Evolutionary conservation across 2,888 invertebrate genomes (phyloP).

Genomic region (Silvanus unidentatus): DNA sequence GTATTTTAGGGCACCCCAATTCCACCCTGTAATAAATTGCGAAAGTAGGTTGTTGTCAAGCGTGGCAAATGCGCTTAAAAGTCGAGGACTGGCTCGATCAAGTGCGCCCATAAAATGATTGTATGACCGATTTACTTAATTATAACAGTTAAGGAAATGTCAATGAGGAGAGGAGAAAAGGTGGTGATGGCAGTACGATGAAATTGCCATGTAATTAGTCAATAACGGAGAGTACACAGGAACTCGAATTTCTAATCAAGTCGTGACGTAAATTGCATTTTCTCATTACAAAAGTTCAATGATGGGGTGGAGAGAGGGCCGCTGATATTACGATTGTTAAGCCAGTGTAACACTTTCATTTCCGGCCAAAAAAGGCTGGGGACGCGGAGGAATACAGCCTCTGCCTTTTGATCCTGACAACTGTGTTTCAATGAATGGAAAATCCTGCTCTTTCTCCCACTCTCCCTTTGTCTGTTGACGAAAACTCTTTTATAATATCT

Average conservation of each 20-base stretch:
- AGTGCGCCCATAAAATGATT: too few species aligned
- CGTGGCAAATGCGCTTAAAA: too few species aligned
- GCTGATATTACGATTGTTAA: slow-evolving; percentile 35
- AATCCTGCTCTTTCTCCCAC: slow-evolving; percentile 8
- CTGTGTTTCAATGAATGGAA: slow-evolving; percentile 24
- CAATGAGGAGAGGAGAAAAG: slow-evolving; percentile 15
- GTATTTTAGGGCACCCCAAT: too few species aligned
- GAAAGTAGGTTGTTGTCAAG: too few species aligned
- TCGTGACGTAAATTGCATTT: slow-evolving; percentile 39
- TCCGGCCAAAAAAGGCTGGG: slow-evolving; percentile 30
- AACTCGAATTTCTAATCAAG: slow-evolving; percentile 33
- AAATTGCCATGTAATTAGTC: slow-evolving; percentile 32
- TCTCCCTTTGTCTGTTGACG: slow-evolving; percentile 17
- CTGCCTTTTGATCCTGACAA: slow-evolving; percentile 28
- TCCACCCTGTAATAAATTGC: too few species aligned
- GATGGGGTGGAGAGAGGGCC: slow-evolving; percentile 19
- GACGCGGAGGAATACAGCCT: slow-evolving; percentile 18
- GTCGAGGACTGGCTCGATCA: too few species aligned
- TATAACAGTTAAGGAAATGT: slow-evolving; percentile 15
- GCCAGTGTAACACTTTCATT: slow-evolving; percentile 39
- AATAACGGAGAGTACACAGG: slow-evolving; percentile 24
- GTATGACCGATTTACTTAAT: slow-evolving; percentile 1
- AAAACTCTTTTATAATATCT: slow-evolving; percentile 27
- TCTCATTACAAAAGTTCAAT: slow-evolving; percentile 38
- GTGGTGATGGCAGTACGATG: slow-evolving; percentile 12